Evolutionary conservation across 2,888 invertebrate species (phyloP).

Genomic region (Serrognathus titanus): DNA sequence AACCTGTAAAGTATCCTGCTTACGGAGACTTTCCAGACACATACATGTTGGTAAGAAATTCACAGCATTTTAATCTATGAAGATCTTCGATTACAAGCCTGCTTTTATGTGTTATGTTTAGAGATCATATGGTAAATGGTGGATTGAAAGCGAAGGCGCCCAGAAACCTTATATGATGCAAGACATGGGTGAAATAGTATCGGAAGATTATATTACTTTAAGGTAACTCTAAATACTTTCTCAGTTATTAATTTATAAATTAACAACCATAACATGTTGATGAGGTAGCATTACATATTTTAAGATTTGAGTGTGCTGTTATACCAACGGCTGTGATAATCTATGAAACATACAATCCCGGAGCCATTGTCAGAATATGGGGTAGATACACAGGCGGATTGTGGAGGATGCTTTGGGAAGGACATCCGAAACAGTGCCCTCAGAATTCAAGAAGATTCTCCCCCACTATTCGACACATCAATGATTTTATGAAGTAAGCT

Average conservation of each 20-base stretch:
- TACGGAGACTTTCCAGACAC: constrained; percentile 91
- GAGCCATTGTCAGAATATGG: constrained; percentile 79
- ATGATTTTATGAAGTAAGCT: constrained; percentile 56
- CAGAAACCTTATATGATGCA: constrained; percentile 70
- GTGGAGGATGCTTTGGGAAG: constrained; percentile 79
- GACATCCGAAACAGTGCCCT: constrained; percentile 59
- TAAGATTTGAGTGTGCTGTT: constrained; percentile 63
- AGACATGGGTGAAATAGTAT: constrained; percentile 61
- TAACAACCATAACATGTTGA: too few relatives aligned
- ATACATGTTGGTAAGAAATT: constrained; percentile 75
- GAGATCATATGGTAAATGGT: constrained; percentile 84
- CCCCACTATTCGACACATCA: constrained; percentile 63
- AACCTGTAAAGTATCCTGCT: constrained; percentile 79
- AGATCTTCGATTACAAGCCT: background rate
- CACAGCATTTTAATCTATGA: constrained; percentile 5
- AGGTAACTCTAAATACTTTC: constrained; percentile 54
- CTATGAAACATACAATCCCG: constrained; percentile 85
- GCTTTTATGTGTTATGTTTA: constrained; percentile 42
- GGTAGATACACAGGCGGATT: constrained; percentile 53
- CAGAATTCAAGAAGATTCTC: constrained; percentile 69
- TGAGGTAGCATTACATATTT: constrained; percentile 21
- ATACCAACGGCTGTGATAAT: constrained; percentile 68
- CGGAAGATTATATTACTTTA: constrained; percentile 70
- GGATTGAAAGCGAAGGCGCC: constrained; percentile 74
- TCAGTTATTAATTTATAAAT: too few relatives aligned